phyloP scores from a whole-genome alignment of 2,888 invertebrate genomes.

The Tolmerus cingulatus region DNA sequence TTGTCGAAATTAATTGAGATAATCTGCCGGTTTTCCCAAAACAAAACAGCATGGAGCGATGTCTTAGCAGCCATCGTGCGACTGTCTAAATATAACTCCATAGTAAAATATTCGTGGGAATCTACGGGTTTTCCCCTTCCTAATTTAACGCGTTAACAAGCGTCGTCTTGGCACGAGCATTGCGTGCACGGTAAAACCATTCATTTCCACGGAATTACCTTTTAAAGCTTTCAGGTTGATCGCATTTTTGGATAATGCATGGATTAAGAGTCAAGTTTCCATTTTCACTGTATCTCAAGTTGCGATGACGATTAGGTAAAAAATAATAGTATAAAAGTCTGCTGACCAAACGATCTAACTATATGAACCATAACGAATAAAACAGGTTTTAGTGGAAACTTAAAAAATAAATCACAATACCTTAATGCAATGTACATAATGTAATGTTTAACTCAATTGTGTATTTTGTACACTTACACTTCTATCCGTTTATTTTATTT shows the following conservation, averaged over 20 bases:
- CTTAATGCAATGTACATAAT: too few species aligned
- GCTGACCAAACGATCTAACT: neutral
- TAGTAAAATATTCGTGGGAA: neutral
- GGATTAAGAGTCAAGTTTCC: neutral
- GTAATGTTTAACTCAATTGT: too few species aligned
- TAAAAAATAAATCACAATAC: too few species aligned
- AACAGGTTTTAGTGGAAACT: neutral
- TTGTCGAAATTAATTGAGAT: neutral
- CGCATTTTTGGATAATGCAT: neutral
- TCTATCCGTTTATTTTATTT: too few species aligned
- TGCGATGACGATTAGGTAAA: neutral
- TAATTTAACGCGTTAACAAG: neutral
- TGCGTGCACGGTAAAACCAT: neutral
- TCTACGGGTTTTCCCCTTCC: neutral
- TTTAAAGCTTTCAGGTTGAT: neutral
- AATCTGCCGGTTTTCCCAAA: neutral
- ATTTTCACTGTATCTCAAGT: neutral
- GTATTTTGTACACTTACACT: too few species aligned
- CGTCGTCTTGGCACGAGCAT: neutral
- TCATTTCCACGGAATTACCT: neutral
- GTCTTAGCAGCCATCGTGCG: too few species aligned
- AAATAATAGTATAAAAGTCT: neutral
- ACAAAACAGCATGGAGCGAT: neutral
- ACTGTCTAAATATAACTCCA: neutral
- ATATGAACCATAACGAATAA: neutral